Percentiles rank a stretch among this genome's conserved stretches.
These are phyloP conservation scores for Rousettus leschenaultii DNA, from an alignment of 2,113 vertebrate genomes.

Conservation along the genomic window DNA sequence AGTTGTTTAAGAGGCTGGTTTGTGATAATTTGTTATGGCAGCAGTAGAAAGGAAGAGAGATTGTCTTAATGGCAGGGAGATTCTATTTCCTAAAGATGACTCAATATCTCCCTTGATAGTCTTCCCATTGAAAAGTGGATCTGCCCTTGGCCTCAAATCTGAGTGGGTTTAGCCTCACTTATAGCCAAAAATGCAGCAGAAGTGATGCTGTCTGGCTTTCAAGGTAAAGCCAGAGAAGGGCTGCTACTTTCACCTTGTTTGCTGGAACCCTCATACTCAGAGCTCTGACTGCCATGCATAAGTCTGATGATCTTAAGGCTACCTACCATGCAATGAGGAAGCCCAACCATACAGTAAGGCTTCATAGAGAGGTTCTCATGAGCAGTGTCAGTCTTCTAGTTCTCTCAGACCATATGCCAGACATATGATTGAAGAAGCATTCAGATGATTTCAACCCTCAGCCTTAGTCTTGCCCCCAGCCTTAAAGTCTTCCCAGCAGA, in stretches of 20 bases:
- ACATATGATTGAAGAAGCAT: neutral
- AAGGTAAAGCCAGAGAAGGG: neutral
- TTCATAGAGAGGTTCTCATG: neutral
- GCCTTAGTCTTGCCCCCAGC: fast-evolving
- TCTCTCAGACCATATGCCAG: neutral
- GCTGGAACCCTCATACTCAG: neutral
- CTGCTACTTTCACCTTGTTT: neutral
- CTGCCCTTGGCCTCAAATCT: neutral
- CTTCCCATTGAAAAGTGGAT: neutral
- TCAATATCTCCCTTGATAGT: neutral
- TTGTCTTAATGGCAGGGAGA: neutral
- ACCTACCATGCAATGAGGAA: neutral
- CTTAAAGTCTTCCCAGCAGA: neutral
- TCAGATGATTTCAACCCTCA: neutral
- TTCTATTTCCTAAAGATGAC: neutral
- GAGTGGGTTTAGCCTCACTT: neutral
- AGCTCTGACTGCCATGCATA: neutral
- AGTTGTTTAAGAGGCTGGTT: neutral
- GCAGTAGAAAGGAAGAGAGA: neutral
- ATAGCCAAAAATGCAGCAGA: neutral
- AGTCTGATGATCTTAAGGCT: neutral
- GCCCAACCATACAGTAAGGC: neutral
- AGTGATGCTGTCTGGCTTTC: neutral
- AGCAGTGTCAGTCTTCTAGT: neutral
- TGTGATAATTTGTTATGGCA: neutral